Evolutionary conservation across 37 sponge, comb jelly and placozoan genomes (phyloP).

Genomic region (Theonella swinhoei): DNA sequence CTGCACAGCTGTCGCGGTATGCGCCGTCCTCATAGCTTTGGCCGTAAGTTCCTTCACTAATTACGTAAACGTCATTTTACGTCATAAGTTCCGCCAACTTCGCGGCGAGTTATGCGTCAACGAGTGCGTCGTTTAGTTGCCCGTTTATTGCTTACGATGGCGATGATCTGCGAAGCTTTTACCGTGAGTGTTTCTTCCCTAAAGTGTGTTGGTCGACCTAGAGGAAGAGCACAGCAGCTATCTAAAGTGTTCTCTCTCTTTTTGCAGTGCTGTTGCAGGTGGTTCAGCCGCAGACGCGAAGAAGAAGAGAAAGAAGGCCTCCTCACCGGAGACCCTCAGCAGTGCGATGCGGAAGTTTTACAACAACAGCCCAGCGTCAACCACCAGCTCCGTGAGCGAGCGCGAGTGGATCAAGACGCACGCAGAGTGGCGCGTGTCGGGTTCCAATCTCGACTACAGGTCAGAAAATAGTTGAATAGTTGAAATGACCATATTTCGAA

Average conservation of each 20-base stretch:
- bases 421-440: slow-evolving; percentile 19
- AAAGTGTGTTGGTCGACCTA: background rate
- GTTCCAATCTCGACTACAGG: background rate
- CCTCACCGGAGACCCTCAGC: background rate
- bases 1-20: background rate
- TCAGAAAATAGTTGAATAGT: background rate
- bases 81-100: too few relatives aligned
- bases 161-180: background rate
- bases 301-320: background rate
- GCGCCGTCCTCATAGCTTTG: background rate
- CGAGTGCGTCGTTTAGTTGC: background rate
- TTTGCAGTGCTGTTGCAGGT: slow-evolving; percentile 7
- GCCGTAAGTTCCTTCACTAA: background rate
- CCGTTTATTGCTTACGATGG: background rate
- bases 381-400: background rate
- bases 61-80: too few relatives aligned
- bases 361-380: background rate
- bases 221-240: too few relatives aligned
- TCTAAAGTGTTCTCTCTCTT: too few relatives aligned
- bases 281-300: background rate
- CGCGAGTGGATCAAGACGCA: background rate
- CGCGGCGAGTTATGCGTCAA: too few relatives aligned
- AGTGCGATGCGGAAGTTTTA: background rate
- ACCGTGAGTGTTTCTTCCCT: background rate
- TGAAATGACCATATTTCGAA: background rate